Percentiles rank a stretch among this genome's conserved stretches.
phyloP scores from a whole-genome alignment of 2,797 vertebrate species.

The Falco naumanni region DNA sequence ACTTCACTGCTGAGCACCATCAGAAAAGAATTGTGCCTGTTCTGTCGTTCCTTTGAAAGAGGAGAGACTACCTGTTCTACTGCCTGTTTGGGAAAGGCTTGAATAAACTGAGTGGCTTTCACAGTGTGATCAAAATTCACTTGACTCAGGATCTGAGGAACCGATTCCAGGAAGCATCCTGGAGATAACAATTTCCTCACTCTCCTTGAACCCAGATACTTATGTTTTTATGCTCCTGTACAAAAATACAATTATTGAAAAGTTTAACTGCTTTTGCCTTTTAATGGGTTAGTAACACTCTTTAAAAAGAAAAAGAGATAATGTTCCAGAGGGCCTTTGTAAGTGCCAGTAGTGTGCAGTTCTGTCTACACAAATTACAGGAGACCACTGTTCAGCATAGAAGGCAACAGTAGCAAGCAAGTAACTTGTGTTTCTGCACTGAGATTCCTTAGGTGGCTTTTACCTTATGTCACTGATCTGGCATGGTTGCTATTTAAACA shows the following conservation, averaged over 20 bases:
- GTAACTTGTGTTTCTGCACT: background rate
- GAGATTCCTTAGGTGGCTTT: background rate
- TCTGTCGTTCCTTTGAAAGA: background rate
- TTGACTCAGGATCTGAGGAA: background rate
- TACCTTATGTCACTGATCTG: background rate
- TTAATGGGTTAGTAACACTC: background rate
- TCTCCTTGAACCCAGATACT: background rate
- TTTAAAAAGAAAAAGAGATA: background rate
- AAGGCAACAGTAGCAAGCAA: background rate
- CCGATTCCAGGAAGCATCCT: background rate
- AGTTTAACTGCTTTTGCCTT: background rate
- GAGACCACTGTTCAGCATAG: background rate
- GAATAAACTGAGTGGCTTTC: background rate
- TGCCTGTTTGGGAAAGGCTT: background rate
- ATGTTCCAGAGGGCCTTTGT: background rate
- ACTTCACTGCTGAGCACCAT: background rate
- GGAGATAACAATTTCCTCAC: background rate
- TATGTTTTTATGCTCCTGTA: background rate
- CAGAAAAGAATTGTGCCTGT: background rate
- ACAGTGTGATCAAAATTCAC: background rate
- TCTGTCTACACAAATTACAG: background rate
- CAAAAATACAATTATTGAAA: background rate
- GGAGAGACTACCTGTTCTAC: background rate
- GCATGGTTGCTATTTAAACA: background rate
- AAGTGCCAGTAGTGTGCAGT: background rate